phyloP scores from a whole-genome alignment of 2,113 vertebrate genomes.

The Hiodon tergisus region DNA sequence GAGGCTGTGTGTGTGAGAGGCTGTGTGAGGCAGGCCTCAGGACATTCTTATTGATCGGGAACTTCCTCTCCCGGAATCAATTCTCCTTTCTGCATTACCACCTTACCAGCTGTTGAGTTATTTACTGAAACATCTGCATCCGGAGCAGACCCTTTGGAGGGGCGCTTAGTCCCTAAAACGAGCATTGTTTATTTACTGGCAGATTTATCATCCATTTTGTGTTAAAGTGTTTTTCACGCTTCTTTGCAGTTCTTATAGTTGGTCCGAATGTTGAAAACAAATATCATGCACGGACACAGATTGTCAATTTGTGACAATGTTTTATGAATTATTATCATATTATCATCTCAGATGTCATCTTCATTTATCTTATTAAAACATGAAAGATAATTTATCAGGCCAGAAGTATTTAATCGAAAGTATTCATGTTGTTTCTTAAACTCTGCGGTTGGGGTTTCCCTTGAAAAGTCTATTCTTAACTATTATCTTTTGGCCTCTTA shows the following conservation, averaged over 20 bases:
- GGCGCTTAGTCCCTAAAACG: not conserved
- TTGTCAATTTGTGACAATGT: too few relatives aligned
- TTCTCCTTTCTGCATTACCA: not conserved
- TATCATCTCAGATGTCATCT: not conserved
- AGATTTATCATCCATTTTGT: slow-evolving; percentile 6
- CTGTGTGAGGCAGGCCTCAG: not conserved
- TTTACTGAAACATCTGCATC: slow-evolving; percentile 1
- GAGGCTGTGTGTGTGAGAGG: not conserved
- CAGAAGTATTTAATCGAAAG: not conserved
- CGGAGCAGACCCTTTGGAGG: not conserved
- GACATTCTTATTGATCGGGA: slow-evolving; percentile 1
- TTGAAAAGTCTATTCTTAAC: not conserved
- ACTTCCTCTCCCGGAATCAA: slow-evolving; percentile 1
- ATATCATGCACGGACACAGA: too few relatives aligned
- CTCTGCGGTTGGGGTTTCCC: not conserved
- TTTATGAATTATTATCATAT: not conserved
- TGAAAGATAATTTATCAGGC: not conserved
- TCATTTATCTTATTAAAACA: not conserved
- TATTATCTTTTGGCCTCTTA: not conserved
- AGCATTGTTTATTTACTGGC: not conserved
- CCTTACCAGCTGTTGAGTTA: not conserved
- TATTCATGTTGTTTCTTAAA: not conserved
- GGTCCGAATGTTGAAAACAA: not conserved
- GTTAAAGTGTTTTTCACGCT: not conserved
- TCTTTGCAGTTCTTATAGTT: not conserved